A percentile compares a stretch with the other conserved stretches of the same genome.
Evolutionary conservation across 2,797 vertebrate genomes (phyloP).

Genomic region (Ammospiza maritima): DNA sequence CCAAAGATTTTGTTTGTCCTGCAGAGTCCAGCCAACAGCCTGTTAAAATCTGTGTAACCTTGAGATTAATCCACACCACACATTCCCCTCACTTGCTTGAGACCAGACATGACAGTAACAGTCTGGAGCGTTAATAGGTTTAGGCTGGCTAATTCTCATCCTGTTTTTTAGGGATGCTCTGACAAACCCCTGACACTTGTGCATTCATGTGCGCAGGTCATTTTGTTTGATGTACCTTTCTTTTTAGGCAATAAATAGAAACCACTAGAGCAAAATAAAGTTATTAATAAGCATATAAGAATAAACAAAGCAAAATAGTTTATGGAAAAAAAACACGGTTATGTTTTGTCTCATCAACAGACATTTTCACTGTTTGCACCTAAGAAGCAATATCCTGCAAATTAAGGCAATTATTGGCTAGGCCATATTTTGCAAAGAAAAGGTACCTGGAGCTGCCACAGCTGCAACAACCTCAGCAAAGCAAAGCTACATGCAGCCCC

Average conservation of each 20-base stretch:
- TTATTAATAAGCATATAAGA: not conserved
- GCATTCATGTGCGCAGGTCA: not conserved
- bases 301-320: not conserved
- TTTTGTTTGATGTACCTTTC: not conserved
- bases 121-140: constrained; percentile 35
- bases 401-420: not conserved
- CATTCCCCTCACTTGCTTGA: not conserved
- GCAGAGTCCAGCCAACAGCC: not conserved
- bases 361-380: not conserved
- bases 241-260: not conserved
- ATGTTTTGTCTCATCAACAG: not conserved
- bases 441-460: not conserved
- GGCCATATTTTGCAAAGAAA: not conserved
- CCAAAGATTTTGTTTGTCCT: not conserved
- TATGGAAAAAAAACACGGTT: not conserved
- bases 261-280: not conserved
- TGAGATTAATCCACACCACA: not conserved
- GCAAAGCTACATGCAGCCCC: not conserved
- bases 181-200: not conserved
- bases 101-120: not conserved
- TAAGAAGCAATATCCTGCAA: not conserved
- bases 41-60: not conserved
- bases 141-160: constrained; percentile 19
- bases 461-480: not conserved
- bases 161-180: not conserved